Evolutionary conservation across 2,113 vertebrate genomes (phyloP).

Genomic region (Coryphaenoides rupestris): DNA sequence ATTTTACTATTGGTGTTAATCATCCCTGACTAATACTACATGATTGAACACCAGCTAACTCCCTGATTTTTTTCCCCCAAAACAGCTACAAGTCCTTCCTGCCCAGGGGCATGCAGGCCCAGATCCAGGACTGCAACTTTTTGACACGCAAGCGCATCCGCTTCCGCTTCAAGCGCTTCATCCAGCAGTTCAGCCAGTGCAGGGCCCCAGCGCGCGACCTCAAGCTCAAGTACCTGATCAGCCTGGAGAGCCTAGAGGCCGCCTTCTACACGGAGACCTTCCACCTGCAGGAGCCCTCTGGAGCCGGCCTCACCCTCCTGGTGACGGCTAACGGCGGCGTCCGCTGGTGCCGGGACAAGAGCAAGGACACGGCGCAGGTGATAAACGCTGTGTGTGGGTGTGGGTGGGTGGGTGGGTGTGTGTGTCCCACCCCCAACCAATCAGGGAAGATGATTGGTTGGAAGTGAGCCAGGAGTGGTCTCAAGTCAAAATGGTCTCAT

Average conservation of each 20-base stretch:
- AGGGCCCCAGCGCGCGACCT: slow-evolving; percentile 88
- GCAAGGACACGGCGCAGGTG: slow-evolving; percentile 75
- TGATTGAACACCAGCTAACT: too few species aligned
- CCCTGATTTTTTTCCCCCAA: background rate
- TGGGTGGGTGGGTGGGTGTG: too few species aligned
- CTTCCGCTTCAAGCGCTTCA: slow-evolving; percentile 94
- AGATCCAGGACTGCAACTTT: slow-evolving; percentile 92
- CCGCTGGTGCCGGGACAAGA: slow-evolving; percentile 83
- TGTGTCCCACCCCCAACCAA: too few species aligned
- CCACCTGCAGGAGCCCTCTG: slow-evolving; percentile 81
- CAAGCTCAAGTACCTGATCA: slow-evolving; percentile 97
- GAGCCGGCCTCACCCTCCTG: slow-evolving; percentile 80
- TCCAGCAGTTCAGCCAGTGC: slow-evolving; percentile 92
- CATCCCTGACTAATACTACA: too few species aligned
- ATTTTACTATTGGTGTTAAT: too few species aligned
- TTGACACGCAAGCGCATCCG: slow-evolving; percentile 94
- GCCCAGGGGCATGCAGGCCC: slow-evolving; percentile 86
- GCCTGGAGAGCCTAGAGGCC: slow-evolving; percentile 89
- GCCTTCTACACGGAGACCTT: slow-evolving; percentile 94
- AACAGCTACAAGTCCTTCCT: slow-evolving; percentile 94
- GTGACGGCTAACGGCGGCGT: slow-evolving; percentile 90
- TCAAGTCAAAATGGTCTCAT: too few species aligned
- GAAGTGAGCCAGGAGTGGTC: too few species aligned
- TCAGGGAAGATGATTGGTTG: too few species aligned
- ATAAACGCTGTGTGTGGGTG: too few species aligned